Evolutionary conservation across 2,888 invertebrate genomes (phyloP).

Genomic region (Cerastis rubricosa): DNA sequence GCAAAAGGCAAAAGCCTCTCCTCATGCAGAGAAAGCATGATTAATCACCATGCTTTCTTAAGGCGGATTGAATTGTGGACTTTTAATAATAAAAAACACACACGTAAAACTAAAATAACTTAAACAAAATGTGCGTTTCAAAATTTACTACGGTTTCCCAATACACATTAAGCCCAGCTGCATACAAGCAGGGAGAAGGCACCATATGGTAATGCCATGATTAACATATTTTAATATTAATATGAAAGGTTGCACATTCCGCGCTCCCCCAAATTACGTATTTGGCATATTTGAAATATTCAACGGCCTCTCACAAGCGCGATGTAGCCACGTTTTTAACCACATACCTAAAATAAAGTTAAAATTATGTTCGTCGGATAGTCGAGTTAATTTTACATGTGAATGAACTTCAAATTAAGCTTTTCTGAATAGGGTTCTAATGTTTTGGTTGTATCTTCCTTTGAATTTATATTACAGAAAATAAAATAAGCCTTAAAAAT

Average conservation of each 20-base stretch:
- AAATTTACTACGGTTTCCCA: slow-evolving; percentile 16
- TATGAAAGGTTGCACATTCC: slow-evolving; percentile 74
- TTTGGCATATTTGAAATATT: slow-evolving; percentile 82
- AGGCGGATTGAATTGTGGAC: not conserved
- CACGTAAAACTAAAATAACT: not conserved
- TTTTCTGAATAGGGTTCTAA: slow-evolving; percentile 22
- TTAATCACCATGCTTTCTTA: not conserved
- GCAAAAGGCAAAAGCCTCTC: not conserved
- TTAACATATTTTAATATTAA: slow-evolving; percentile 89
- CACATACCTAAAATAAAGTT: slow-evolving; percentile 58
- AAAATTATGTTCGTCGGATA: slow-evolving; percentile 44
- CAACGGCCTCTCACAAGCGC: slow-evolving; percentile 66
- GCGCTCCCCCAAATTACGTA: slow-evolving; percentile 79
- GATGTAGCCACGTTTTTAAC: slow-evolving; percentile 50
- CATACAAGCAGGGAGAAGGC: slow-evolving; percentile 75
- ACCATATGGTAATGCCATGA: slow-evolving; percentile 81
- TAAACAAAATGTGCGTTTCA: not conserved
- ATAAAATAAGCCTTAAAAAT: not conserved
- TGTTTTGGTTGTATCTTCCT: slow-evolving; percentile 7
- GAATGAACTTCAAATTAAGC: slow-evolving; percentile 42
- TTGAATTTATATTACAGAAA: not conserved
- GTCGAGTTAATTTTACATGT: slow-evolving; percentile 50
- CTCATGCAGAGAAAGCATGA: not conserved
- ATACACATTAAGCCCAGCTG: slow-evolving; percentile 67
- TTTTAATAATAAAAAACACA: not conserved